These are phyloP conservation scores for Paramisgurnus dabryanus DNA, from an alignment of 2,113 vertebrate genomes.

Conservation along the genomic window DNA sequence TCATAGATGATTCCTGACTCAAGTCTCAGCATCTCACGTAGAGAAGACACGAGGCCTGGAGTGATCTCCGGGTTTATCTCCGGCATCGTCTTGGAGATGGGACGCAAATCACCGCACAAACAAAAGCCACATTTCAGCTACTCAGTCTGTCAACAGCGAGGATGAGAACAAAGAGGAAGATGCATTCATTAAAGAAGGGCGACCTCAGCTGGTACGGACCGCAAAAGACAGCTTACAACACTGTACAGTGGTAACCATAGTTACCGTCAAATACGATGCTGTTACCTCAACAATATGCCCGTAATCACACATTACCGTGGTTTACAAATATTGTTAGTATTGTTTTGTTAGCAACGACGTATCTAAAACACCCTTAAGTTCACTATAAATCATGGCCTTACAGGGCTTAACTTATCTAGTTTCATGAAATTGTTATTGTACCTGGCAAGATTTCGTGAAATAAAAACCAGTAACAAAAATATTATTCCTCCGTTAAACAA, in stretches of 20 bases:
- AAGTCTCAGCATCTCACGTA: slow-evolving; percentile 14
- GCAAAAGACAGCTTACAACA: background rate
- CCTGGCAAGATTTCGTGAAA: too few species aligned
- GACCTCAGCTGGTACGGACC: slow-evolving; percentile 43
- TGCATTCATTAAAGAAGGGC: background rate
- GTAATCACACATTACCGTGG: too few species aligned
- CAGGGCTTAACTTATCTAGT: too few species aligned
- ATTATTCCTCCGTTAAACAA: too few species aligned
- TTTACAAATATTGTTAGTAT: too few species aligned
- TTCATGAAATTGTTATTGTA: too few species aligned
- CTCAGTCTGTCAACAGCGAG: background rate
- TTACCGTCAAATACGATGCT: too few species aligned
- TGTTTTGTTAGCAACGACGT: too few species aligned
- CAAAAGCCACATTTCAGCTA: slow-evolving; percentile 50
- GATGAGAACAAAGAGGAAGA: slow-evolving; percentile 44
- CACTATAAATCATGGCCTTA: too few species aligned
- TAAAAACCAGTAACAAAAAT: too few species aligned
- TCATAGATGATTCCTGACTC: slow-evolving; percentile 17
- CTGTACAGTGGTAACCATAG: background rate
- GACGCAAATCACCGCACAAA: slow-evolving; percentile 41
- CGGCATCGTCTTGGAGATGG: slow-evolving; percentile 50
- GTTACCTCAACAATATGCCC: too few species aligned
- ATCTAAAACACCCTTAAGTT: too few species aligned
- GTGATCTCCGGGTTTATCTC: slow-evolving; percentile 31
- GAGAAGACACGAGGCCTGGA: slow-evolving; percentile 6